Evolutionary conservation across 1,140 invertebrate species (phyloP).

Genomic region (Drosophila tristis): DNA sequence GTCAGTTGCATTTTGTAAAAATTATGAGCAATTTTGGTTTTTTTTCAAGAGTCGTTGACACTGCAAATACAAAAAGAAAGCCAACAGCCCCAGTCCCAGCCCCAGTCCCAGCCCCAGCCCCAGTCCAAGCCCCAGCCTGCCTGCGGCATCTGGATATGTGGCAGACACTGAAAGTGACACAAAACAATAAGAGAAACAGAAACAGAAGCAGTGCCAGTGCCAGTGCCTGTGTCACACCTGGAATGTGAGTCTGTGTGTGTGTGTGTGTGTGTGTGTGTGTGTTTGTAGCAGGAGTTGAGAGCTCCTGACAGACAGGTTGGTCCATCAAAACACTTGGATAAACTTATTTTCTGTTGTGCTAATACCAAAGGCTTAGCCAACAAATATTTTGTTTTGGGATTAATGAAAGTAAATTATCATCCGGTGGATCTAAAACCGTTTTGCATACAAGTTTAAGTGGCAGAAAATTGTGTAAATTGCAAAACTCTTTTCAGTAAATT

Average conservation of each 20-base stretch:
- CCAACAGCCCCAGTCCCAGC: background rate
- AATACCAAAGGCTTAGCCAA: background rate
- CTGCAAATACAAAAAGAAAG: conserved; percentile 41
- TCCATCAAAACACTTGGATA: conserved; percentile 32
- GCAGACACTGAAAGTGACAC: conserved; percentile 31
- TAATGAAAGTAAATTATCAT: no score
- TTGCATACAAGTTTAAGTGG: conserved; percentile 23
- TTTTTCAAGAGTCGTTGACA: conserved; percentile 46
- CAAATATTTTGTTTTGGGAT: no score
- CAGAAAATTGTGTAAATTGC: conserved; percentile 20
- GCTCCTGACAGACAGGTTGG: conserved; percentile 40
- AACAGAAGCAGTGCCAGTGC: conserved; percentile 2
- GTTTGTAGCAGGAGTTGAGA: conserved; percentile 29
- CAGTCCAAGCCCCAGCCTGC: background rate
- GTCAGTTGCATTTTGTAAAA: conserved; percentile 59
- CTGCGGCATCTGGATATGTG: conserved; percentile 35
- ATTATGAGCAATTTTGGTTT: conserved; percentile 35
- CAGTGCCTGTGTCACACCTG: conserved; percentile 26
- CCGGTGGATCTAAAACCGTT: background rate
- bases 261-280: conserved; percentile 17
- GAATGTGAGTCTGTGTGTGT: conserved; percentile 9
- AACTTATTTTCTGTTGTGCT: conserved; percentile 16
- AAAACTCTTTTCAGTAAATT: conserved; percentile 18
- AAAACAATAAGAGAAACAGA: conserved; percentile 2
- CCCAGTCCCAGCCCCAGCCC: no score